Conservation (phyloP, 1,140 invertebrate genomes). For the Cydia strobilella region DNA sequence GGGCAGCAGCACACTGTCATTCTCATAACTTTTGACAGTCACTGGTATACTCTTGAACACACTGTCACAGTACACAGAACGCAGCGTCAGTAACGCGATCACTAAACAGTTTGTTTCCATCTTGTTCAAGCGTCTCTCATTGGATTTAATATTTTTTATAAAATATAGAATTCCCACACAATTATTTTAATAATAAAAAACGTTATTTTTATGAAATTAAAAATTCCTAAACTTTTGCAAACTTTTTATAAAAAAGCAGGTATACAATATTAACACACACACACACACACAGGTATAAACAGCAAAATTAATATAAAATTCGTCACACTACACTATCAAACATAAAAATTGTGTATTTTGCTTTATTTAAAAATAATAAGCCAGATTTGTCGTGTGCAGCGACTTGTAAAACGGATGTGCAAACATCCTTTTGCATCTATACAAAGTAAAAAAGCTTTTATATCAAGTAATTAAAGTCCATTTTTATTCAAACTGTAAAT, state of each 20-base stretch:
- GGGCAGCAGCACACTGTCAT: constrained; percentile 87
- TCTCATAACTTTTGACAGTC: constrained; percentile 86
- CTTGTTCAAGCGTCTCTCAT: not conserved
- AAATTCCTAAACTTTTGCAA: too few species aligned
- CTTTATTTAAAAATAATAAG: not conserved
- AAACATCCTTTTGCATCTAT: not conserved
- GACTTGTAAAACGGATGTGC: constrained; percentile 8
- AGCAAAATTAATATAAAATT: too few species aligned
- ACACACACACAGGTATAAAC: too few species aligned
- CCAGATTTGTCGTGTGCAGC: not conserved
- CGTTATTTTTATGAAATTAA: too few species aligned
- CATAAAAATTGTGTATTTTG: too few species aligned
- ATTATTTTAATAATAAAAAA: too few species aligned
- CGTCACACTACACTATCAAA: too few species aligned
- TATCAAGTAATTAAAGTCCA: not conserved
- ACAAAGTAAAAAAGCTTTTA: not conserved
- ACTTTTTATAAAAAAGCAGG: too few species aligned
- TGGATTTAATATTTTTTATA: not conserved
- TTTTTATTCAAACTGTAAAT: not conserved
- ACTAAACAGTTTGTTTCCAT: constrained; percentile 14
- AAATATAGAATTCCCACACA: too few species aligned
- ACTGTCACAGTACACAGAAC: constrained; percentile 46
- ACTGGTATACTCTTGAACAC: constrained; percentile 83
- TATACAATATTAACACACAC: too few species aligned
- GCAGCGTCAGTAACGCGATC: not conserved